Base-by-base conservation (phyloP, 2,797 vertebrate genomes). In the Xiphophorus birchmanni region DNA sequence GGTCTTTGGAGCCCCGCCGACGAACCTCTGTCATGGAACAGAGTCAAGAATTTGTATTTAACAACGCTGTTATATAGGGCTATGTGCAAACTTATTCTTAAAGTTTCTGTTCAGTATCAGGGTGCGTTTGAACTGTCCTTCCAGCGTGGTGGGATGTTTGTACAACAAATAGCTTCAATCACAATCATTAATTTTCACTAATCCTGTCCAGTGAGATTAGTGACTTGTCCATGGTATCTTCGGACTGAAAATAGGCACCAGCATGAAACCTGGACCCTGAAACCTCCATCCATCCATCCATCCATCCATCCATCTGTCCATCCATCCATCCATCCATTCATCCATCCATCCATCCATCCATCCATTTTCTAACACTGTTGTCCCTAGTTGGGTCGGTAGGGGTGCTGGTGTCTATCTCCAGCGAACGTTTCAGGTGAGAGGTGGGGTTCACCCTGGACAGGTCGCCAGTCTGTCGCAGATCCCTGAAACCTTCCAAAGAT, bases 1-100 rank as follows among this genome's bases (percentile, higher is more conserved):
- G 97, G 78, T 99, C 98, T 89, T 98, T 98, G 82, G 98, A 99
- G 26, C 98, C 98, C 0, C 97, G 94, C 9, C 97, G 94, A 1
- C 98, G 96, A 65, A 99, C 98, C 89, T 98, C 98, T 99, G 89
- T 12, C 87, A 45, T 32, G 82, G 37, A 76, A 79, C 12, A 79
- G 26, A 18, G 72, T 54, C 18, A 37, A 21, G 32, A 69, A 47
- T 50, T 21, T 79, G 76, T 56, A 58, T 71, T 73, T 48, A 29
- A 40, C 40, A 71, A 42, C 11, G 45, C 40, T 40, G 26, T 60
- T 9, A 37, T 35, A 1, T 35, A 58, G 7, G 15, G 9, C 1
- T 35, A 35, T 69, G 4, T 42, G 37, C 5, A 69, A 69, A 69
- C 37, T 26, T 4, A 40, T 52, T 50, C 9, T 35, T 13, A 3